Evolutionary conservation across 1,140 invertebrate genomes (phyloP), one percentile per base, ranked within the genome.

Genomic region (Oncopeltus fasciatus): DNA sequence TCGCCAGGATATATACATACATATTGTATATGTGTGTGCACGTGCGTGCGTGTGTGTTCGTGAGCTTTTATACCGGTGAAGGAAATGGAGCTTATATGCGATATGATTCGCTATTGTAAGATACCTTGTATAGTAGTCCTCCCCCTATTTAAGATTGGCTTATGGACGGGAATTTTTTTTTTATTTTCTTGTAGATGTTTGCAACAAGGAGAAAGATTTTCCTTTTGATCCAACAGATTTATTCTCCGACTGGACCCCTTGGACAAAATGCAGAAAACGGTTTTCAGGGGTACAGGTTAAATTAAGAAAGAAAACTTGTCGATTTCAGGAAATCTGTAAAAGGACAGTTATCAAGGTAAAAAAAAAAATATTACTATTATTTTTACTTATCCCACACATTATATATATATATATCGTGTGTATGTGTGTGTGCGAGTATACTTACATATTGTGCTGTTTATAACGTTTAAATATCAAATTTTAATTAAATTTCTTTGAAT

Each of bases 261-360:
- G 49, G 49, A 24, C 49, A 14, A 53, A 53, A 24, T 53, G 49
- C 24, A 53, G 26, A 26, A 53, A 53, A 24, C 21, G 26, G 14
- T 26, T 24, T 2, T 53, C 49, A 9, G 49, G 49, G 14, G 20
- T 24, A 26, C 26, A 26, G 5, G 24, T 57, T 16, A 49, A 33
- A 62, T 43, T 62, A 29, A 31, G 61, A 24, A 51, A 56, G 43
- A 46, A 46, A 31, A 27, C 26, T 27, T 61, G 59, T 24, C 49
- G 28, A 62, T n/a, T 43, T 16, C 61, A 26, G 14, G 33, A 49
- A 5, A 43, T 62, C 12, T 62, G 61, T 26, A n/a, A 49, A 4
- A 57, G 44, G 26, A 57, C 47, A 24, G 57, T 57, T 12, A 21
- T 63, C 18, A 63, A 44, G 24, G 51, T 57, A 47, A 62, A n/a